phyloP scores from a whole-genome alignment of 2,888 invertebrate genomes.

The Xestia c-nigrum region DNA sequence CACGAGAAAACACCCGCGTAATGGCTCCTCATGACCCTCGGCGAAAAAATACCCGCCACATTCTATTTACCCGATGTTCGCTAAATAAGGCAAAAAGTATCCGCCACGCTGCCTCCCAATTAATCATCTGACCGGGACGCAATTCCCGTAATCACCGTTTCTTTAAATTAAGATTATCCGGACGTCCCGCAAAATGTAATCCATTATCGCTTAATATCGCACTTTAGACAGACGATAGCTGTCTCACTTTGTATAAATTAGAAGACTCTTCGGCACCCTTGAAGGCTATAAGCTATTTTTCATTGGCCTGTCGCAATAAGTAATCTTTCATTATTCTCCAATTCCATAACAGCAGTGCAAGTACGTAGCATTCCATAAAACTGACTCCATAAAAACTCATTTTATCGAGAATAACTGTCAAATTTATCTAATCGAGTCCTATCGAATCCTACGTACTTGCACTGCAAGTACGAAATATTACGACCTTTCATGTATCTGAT shows the following conservation, averaged over 20 bases:
- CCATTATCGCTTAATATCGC: conserved; percentile 59
- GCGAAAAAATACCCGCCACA: conserved; percentile 76
- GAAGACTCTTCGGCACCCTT: conserved; percentile 46
- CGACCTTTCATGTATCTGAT: conserved; percentile 45
- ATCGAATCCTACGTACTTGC: no score
- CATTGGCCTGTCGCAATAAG: conserved; percentile 34
- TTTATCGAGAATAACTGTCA: no score
- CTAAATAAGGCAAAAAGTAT: conserved; percentile 86
- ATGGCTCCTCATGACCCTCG: conserved; percentile 82
- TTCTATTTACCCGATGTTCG: conserved; percentile 81
- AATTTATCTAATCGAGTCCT: no score
- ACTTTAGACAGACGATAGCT: conserved; percentile 48
- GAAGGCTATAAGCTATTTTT: conserved; percentile 44
- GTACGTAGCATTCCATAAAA: no score
- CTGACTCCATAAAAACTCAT: no score
- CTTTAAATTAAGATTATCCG: conserved; percentile 78
- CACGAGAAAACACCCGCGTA: conserved; percentile 83
- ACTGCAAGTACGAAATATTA: conserved; percentile 45
- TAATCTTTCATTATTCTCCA: conserved; percentile 32
- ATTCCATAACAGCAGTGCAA: conserved; percentile 45
- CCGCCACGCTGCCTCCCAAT: conserved; percentile 75
- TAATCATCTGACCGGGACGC: conserved; percentile 79
- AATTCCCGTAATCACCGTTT: conserved; percentile 76
- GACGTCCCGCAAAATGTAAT: conserved; percentile 63
- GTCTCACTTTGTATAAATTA: conserved; percentile 49